Evolutionary conservation across 2,113 vertebrate genomes (phyloP), one percentile per base, ranked within the genome.

Genomic region (Pholis gunnellus): DNA sequence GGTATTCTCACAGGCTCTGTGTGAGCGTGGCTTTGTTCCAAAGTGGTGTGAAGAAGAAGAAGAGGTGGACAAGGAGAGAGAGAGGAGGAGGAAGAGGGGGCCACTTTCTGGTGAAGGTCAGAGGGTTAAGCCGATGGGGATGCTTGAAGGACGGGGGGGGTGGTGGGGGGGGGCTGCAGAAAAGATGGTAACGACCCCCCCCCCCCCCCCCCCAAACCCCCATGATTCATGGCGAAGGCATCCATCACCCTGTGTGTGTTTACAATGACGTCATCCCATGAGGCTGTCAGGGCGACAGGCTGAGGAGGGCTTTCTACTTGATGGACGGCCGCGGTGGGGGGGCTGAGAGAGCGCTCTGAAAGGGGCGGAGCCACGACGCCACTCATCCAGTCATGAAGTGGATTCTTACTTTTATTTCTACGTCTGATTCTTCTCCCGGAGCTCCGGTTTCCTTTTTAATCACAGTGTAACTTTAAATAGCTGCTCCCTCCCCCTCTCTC

Each of bases 221-320:
- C 67, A 81, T 95, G 94, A 95, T 90, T 95, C 94, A 95, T 90
- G 34, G 64, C 92, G 84, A 86, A 94, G 93, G 94, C 91, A 95
- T 95, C 88, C 83, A 59, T 86, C 90, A 85, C 60, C 75, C 38
- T 46, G 56, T 42, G 66, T 42, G 66, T 54, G 73, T 65, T 83
- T 82, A 79, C 81, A 69, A 88, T 93, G 86, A 91, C 79, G 85
- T 91, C 91, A 93, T 59, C 63, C 67, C 77, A 78, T 84, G 81
- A 40, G 83, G 82, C 87, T 88, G 86, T 88, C 85, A 83, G 67
- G 67, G 50, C 84, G 87, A 87, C 87, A 89, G 73, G 85, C 72
- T 83, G 80, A 63, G 82, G 82, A 84, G 78, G 79, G 87, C 89
- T 91, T 76, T 75, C 88, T 91, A 68, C 79, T 78, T 88, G 90